Base-by-base conservation (phyloP, 2,797 vertebrate species). In the Gymnothorax reevesii region DNA sequence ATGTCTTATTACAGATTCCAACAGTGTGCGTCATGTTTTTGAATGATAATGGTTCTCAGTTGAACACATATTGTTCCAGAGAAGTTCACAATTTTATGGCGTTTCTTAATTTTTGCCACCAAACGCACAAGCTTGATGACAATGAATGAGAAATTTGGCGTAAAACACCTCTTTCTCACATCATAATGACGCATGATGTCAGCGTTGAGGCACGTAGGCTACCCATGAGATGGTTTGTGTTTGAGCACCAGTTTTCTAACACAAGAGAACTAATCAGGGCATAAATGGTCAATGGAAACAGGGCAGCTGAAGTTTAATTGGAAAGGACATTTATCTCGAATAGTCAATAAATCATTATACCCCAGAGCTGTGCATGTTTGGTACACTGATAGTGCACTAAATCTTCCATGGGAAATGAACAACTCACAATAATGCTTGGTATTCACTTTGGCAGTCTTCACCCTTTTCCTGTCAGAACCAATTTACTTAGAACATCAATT, bases 191-290 rank as follows among this genome's bases (percentile, higher is more conserved):
- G 42, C 17, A 49, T 20, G 17, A 52, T 54, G 77, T 6, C 13
- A 6, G 17, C 49, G 85, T 49, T 82, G 22, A 82, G 75, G 60
- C 7, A 17, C n/a, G 57, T 20, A n/a, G 49, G 42, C 59, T n/a
- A 49, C 84, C 57, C 27, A 85, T 59, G 20, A 85, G 84, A 57
- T n/a, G 73, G 71, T 10, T 27, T 79, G 71, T 54, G 25, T 71
- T 54, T 55, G 42, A 27, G 49, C 9, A 12, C 59, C 2, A 42
- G 71, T 85, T 13, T 75, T 75, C 75, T 54, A 27, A 75, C 27
- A 27, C 27, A 1, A 75, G 5, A 22, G 4, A 64, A 64, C 62
- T 64, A 64, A 64, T 64, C 62, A 33, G 71, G 13, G 6, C 71
- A 75, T 33, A 27, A 69, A 8, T 25, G n/a, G 22, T 42, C 27